Evolutionary conservation across 2,888 invertebrate species (phyloP).

Genomic region (Pristionchus japonicus): DNA sequence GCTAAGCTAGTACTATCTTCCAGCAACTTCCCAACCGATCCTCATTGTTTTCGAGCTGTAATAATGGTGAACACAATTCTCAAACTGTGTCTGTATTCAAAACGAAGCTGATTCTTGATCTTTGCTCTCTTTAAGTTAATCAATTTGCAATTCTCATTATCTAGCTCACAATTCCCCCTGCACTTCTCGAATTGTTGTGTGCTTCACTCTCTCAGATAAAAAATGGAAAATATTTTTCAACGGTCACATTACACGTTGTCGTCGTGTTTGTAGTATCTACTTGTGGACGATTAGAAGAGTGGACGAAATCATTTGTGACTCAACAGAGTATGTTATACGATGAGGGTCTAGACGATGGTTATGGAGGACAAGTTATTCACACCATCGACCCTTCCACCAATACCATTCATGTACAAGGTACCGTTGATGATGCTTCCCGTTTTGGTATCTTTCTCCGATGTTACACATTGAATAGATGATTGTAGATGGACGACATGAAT

Average conservation of each 20-base stretch:
- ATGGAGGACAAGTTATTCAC: not conserved
- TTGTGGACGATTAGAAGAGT: not conserved
- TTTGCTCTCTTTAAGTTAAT: not conserved
- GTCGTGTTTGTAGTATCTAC: not conserved
- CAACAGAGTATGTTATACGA: slow-evolving; percentile 13
- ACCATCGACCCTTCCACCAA: not conserved
- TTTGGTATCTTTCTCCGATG: too few relatives aligned
- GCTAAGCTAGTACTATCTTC: slow-evolving; percentile 9
- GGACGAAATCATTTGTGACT: not conserved
- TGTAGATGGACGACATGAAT: not conserved
- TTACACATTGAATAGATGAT: too few relatives aligned
- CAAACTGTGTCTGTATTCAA: not conserved
- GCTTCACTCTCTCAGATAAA: slow-evolving; percentile 12
- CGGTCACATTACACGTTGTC: not conserved
- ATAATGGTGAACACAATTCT: not conserved
- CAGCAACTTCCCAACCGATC: not conserved
- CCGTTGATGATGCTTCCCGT: too few relatives aligned
- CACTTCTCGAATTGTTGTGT: not conserved
- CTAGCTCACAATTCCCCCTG: not conserved
- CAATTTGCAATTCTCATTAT: not conserved
- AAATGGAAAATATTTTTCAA: not conserved
- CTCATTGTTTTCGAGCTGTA: slow-evolving; percentile 9
- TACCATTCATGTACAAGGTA: not conserved
- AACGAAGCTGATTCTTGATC: not conserved
- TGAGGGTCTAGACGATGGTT: slow-evolving; percentile 7